A percentile compares a stretch with the other conserved stretches of the same genome.
phyloP scores from a whole-genome alignment of 2,113 vertebrate genomes.

The Uria lomvia region DNA sequence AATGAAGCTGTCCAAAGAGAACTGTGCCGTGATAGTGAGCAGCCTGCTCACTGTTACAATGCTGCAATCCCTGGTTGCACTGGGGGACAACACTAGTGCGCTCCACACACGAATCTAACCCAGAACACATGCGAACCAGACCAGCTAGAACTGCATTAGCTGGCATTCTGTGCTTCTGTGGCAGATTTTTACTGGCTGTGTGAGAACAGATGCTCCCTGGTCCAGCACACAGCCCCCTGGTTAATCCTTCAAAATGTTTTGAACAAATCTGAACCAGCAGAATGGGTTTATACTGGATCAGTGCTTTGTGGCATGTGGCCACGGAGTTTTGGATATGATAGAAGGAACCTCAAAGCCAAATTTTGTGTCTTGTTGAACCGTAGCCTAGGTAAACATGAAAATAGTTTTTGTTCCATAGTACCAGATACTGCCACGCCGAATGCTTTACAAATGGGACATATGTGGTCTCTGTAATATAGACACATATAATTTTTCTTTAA shows the following conservation, averaged over 20 bases:
- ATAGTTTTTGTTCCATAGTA: not conserved
- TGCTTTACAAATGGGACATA: not conserved
- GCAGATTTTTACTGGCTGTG: not conserved
- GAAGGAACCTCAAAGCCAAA: not conserved
- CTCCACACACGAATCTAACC: not conserved
- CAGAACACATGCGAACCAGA: not conserved
- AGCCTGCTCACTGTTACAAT: not conserved
- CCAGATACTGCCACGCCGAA: not conserved
- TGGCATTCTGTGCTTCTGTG: not conserved
- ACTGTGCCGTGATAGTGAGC: not conserved
- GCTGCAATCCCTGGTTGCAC: not conserved
- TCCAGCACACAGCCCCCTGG: not conserved
- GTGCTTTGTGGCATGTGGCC: not conserved
- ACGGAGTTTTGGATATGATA: not conserved
- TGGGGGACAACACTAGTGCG: not conserved
- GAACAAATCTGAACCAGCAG: conserved; percentile 9
- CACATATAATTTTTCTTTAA: not conserved
- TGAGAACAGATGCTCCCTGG: not conserved
- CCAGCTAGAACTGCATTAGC: not conserved
- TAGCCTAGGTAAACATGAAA: not conserved
- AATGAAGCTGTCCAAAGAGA: not conserved
- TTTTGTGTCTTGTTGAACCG: not conserved
- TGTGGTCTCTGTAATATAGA: not conserved
- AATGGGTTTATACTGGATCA: not conserved
- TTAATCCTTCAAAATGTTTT: not conserved